Evolutionary conservation across 2,888 invertebrate genomes (phyloP).

Genomic region (Eristalis arbustorum): DNA sequence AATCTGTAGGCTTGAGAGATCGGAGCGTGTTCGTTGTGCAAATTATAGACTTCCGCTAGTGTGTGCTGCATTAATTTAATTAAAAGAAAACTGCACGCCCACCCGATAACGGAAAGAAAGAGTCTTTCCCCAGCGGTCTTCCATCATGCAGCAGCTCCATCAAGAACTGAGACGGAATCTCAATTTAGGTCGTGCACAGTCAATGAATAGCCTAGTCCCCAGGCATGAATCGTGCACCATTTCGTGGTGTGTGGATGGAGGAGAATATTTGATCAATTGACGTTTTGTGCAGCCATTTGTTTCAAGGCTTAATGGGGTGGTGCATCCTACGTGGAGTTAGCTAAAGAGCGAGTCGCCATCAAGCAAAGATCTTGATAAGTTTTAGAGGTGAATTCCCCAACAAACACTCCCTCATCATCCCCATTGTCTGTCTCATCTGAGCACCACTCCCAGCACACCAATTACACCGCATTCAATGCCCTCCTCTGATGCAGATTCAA

Average conservation of each 20-base stretch:
- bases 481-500: not conserved
- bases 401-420: too few relatives aligned
- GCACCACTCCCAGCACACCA: not conserved
- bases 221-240: not conserved
- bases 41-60: slow-evolving; percentile 55
- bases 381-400: too few relatives aligned
- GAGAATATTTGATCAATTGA: too few relatives aligned
- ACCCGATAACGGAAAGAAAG: not conserved
- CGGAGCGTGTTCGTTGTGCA: slow-evolving; percentile 25
- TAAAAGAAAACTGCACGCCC: slow-evolving; percentile 36
- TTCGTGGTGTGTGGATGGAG: not conserved
- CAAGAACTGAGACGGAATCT: slow-evolving; percentile 43
- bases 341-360: too few relatives aligned
- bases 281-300: too few relatives aligned
- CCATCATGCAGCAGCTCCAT: slow-evolving; percentile 34
- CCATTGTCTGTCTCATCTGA: not conserved
- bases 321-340: too few relatives aligned
- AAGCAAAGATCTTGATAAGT: too few relatives aligned
- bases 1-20: slow-evolving; percentile 4
- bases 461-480: not conserved
- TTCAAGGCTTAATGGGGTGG: too few relatives aligned
- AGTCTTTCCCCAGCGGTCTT: slow-evolving; percentile 9
- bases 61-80: slow-evolving; percentile 60
- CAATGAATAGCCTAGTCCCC: slow-evolving; percentile 25
- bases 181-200: slow-evolving; percentile 57